Percentiles rank a stretch among this genome's conserved stretches.
phyloP scores from a whole-genome alignment of 1,140 invertebrate genomes.

The Plectrocnemia conspersa region DNA sequence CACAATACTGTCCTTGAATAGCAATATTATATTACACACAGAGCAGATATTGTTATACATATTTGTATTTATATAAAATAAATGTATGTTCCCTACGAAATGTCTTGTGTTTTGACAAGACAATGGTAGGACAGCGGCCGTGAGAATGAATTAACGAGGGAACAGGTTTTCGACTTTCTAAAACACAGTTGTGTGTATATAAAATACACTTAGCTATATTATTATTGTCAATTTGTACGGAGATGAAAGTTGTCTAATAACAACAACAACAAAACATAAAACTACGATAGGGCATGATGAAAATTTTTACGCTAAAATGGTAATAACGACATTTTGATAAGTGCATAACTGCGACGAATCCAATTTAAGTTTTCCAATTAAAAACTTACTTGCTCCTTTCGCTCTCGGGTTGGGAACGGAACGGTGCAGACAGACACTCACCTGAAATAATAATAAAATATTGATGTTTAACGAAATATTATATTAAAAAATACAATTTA shows the following conservation, averaged over 20 bases:
- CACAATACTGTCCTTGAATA: too few relatives aligned
- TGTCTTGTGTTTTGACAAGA: constrained; percentile 16
- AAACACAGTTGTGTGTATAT: constrained; percentile 16
- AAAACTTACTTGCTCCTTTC: too few relatives aligned
- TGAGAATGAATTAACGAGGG: constrained; percentile 23
- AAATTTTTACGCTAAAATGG: neutral
- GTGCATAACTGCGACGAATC: too few relatives aligned
- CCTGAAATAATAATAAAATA: neutral
- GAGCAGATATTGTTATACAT: too few relatives aligned
- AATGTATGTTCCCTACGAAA: too few relatives aligned
- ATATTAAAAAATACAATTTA: too few relatives aligned
- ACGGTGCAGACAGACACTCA: too few relatives aligned
- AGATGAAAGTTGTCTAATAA: constrained; percentile 19
- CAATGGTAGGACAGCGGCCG: constrained; percentile 18
- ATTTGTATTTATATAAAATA: too few relatives aligned
- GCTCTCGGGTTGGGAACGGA: too few relatives aligned
- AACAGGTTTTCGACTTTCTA: constrained; percentile 25
- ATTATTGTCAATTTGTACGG: constrained; percentile 24
- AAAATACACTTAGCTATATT: neutral
- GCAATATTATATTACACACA: too few relatives aligned
- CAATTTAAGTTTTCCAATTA: too few relatives aligned
- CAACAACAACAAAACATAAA: neutral
- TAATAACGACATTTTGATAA: constrained; percentile 1
- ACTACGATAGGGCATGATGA: neutral
- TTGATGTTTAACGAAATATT: too few relatives aligned